Percentiles rank a stretch among this genome's conserved stretches.
These are phyloP conservation scores for Pteronura brasiliensis DNA, from an alignment of 2,113 vertebrate genomes.

Conservation along the genomic window DNA sequence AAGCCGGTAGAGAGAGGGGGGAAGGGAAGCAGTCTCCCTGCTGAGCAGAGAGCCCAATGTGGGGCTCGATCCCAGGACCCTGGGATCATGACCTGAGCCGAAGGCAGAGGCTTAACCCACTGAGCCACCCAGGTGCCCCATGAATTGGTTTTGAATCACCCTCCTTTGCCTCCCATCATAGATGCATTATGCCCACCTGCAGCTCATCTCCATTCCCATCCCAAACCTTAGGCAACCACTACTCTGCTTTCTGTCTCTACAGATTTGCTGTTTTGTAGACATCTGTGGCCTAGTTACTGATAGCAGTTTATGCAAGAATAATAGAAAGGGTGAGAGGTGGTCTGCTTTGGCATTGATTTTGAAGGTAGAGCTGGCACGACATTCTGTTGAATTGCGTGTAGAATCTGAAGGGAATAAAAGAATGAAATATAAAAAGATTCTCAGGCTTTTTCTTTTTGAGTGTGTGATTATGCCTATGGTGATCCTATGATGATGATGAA, in stretches of 20 bases:
- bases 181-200: background rate
- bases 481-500: background rate
- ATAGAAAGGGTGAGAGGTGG: background rate
- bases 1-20: too few species aligned
- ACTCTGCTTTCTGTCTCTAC: background rate
- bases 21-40: too few species aligned
- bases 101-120: too few species aligned
- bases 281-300: background rate
- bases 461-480: background rate
- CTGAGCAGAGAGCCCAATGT: too few species aligned
- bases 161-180: rapidly evolving
- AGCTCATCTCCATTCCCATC: background rate
- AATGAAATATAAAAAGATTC: background rate
- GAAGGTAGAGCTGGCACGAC: background rate
- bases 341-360: background rate
- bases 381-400: background rate
- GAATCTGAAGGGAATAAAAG: background rate
- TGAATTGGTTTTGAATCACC: background rate
- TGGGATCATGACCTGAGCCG: too few species aligned
- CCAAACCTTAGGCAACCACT: too few species aligned
- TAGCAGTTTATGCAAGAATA: background rate
- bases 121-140: too few species aligned
- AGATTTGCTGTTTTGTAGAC: background rate
- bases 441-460: background rate
- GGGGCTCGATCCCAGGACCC: too few species aligned